Evolutionary conservation across 2,797 vertebrate species (phyloP), one percentile per base, ranked within the genome.

Genomic region (Sebastes goodei): DNA sequence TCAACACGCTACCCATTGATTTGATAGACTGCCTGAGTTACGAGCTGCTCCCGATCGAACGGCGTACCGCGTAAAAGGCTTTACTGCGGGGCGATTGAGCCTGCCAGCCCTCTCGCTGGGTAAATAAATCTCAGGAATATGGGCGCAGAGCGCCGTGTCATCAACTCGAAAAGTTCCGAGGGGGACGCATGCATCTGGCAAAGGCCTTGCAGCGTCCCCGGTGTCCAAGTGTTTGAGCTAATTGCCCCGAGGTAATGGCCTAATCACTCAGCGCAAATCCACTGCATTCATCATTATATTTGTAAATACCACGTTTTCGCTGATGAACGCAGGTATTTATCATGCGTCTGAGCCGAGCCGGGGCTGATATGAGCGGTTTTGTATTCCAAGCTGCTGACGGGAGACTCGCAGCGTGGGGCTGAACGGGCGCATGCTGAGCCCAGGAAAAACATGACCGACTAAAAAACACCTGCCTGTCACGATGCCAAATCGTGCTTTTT

Each of bases 21-120:
- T 93, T 94, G 93, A 96, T 93, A 89, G 94, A 93, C 89, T 74
- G 88, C 80, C 80, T 89, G 93, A 92, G 89, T 94, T 94, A 95
- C 89, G 89, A 94, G 90, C 78, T 68, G 86, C 92, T 89, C 86
- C 88, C 92, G 70, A 82, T 89, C 83, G 84, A 94, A 93, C 77
- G 21, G 83, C 79, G 82, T 46, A 42, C 71, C 80, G 25, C 86
- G 86, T 94, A 94, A 94, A 93, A 91, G 68, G 76, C 89, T 95
- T 95, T 93, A 94, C 90, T 77, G 86, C 87, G 4, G 73, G 81
- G 80, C 74, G 86, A 85, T 86, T 77, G 84, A 80, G 90, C 74
- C 88, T 89, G 93, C 86, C 93, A 92, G 90, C 74, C 74, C 81
- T 82, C 83, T 83, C 64, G 42, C 83, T 11, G 88, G 83, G 88